Evolutionary conservation across 2,797 vertebrate genomes (phyloP), one percentile per base, ranked within the genome.

Genomic region (Epinephelus coioides): DNA sequence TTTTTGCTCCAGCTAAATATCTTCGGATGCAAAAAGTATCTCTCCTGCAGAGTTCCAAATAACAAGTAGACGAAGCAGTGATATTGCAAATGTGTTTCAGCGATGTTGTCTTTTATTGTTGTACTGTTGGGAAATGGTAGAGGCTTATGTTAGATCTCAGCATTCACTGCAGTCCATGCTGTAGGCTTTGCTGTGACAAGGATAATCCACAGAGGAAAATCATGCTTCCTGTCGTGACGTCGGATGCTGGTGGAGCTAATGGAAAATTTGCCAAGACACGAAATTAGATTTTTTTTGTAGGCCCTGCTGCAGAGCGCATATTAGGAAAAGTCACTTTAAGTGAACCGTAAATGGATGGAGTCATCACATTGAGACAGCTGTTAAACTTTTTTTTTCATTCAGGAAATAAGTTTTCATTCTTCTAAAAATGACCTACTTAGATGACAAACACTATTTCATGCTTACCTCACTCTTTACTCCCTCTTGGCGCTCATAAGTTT

Each of bases 151-250:
- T 14, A 65, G 78, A 57, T 46, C 46, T 68, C 47, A 62, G 76
- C 19, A 18, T 85, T 67, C 25, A 63, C 76, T 59, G 8, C 57
- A 75, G 66, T 60, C 12, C 8, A 60, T 49, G 68, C 69, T 79
- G 55, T 60, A 55, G 61, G 83, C 81, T 86, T 84, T 81, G 43
- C 81, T 79, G 40, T 50, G 38, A 85, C 67, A 55, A 61, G 78
- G 70, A 89, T 91, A 86, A 91, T 85, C 69, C 79, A 73, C 68
- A 79, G 77, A 90, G 63, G 64, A 68, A 83, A 89, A 79, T 85
- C 71, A 34, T 55, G 60, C 79, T 81, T 84, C 76, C 79, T 81
- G 64, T 81, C 47, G 19, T 76, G 55, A 73, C 55, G 74, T 82
- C 6, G 25, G 66, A 73, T 76, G 69, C 71, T 70, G 51, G 46